Evolutionary conservation across 2,888 invertebrate species (phyloP).

Genomic region (Lepidochrysops patricia): DNA sequence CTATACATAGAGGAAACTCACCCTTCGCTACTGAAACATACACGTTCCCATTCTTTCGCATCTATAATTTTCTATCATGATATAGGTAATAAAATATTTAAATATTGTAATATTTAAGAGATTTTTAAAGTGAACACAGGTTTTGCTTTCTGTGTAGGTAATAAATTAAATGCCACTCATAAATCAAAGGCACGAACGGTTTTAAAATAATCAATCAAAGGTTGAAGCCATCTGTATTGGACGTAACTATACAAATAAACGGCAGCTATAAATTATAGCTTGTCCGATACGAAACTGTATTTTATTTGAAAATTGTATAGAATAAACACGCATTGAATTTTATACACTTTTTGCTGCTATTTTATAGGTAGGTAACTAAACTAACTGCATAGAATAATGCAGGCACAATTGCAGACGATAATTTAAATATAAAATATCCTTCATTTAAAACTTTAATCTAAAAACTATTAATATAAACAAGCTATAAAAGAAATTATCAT

Average conservation of each 20-base stretch:
- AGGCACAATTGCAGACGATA: too few species aligned
- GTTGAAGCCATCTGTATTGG: constrained; percentile 7
- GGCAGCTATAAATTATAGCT: constrained; percentile 6
- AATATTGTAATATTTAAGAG: too few species aligned
- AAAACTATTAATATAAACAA: not conserved
- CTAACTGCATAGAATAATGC: too few species aligned
- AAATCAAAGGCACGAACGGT: not conserved
- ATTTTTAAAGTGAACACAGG: too few species aligned
- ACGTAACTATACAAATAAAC: constrained; percentile 12
- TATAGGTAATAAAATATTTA: too few species aligned
- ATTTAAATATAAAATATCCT: not conserved
- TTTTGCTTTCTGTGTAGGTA: not conserved
- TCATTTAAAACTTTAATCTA: not conserved
- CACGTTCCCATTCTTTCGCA: too few species aligned
- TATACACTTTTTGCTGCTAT: too few species aligned
- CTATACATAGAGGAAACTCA: too few species aligned
- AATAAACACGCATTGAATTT: constrained; percentile 4
- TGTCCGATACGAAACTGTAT: not conserved
- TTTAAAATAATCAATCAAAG: constrained; percentile 12
- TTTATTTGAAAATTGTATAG: constrained; percentile 4
- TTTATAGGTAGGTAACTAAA: too few species aligned
- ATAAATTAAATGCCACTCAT: constrained; percentile 12
- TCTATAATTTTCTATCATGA: too few species aligned
- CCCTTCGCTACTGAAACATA: too few species aligned
- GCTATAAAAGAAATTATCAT: not conserved